Evolutionary conservation across 2,888 invertebrate species (phyloP).

Genomic region (Cylloceria caligata): DNA sequence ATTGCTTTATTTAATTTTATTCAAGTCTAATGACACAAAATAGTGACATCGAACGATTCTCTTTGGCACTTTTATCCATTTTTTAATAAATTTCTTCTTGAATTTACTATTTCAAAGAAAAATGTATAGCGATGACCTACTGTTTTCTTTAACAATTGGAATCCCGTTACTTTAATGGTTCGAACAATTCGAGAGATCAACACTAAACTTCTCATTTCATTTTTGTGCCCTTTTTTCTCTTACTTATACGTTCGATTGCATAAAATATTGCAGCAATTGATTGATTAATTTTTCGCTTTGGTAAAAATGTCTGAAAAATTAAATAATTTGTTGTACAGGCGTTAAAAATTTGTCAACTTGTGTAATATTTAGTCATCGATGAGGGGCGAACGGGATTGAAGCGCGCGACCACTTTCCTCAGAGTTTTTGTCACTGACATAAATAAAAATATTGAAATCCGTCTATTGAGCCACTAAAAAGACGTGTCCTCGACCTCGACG

Average conservation of each 20-base stretch:
- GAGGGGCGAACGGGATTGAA: background rate
- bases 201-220: background rate
- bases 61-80: background rate
- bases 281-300: slow-evolving; percentile 33
- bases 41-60: background rate
- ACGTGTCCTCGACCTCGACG: slow-evolving; percentile 25
- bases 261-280: slow-evolving; percentile 15
- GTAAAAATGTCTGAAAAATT: too few relatives aligned
- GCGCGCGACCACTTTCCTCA: background rate
- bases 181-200: too few relatives aligned
- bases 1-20: slow-evolving; percentile 32
- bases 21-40: background rate
- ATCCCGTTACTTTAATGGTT: too few relatives aligned
- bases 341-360: too few relatives aligned
- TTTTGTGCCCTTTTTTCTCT: background rate
- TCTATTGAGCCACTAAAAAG: slow-evolving; percentile 24
- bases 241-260: background rate
- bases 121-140: too few relatives aligned
- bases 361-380: background rate
- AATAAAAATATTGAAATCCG: background rate
- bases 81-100: too few relatives aligned
- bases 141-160: too few relatives aligned
- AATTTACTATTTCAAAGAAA: too few relatives aligned
- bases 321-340: too few relatives aligned
- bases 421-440: background rate